Conservation (phyloP, 2,113 vertebrate species). For the Bubo blakistoni region DNA sequence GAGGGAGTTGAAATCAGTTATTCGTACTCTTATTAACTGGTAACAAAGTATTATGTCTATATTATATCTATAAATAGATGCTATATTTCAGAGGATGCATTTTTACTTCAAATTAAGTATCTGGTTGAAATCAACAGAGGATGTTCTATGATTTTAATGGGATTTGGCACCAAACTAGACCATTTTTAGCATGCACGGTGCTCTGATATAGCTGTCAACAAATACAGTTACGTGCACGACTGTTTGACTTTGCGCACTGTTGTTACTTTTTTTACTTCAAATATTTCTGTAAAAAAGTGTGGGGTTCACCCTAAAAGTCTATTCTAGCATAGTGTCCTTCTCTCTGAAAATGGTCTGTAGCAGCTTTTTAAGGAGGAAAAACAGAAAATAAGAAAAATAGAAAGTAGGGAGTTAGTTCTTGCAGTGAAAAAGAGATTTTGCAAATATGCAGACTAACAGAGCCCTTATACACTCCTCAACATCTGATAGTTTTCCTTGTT, state of each 20-base stretch:
- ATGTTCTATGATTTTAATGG: background rate
- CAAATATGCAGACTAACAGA: background rate
- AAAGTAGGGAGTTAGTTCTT: background rate
- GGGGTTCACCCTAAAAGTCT: background rate
- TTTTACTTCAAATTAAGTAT: background rate
- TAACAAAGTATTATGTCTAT: background rate
- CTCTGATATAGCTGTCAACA: background rate
- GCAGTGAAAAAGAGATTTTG: background rate
- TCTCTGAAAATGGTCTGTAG: background rate
- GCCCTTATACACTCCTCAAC: background rate
- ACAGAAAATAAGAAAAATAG: background rate
- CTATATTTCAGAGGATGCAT: background rate
- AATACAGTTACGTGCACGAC: background rate
- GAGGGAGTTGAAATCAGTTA: background rate
- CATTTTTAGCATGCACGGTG: background rate
- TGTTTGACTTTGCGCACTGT: background rate
- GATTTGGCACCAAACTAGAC: background rate
- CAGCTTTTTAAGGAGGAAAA: background rate
- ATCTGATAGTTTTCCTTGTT: background rate
- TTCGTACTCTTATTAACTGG: background rate
- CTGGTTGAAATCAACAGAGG: background rate
- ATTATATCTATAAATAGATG: background rate
- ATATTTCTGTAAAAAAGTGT: background rate
- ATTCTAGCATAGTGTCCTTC: background rate
- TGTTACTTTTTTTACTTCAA: background rate